Conservation (phyloP, 2,113 vertebrate species). For the Crotalus tigris region DNA sequence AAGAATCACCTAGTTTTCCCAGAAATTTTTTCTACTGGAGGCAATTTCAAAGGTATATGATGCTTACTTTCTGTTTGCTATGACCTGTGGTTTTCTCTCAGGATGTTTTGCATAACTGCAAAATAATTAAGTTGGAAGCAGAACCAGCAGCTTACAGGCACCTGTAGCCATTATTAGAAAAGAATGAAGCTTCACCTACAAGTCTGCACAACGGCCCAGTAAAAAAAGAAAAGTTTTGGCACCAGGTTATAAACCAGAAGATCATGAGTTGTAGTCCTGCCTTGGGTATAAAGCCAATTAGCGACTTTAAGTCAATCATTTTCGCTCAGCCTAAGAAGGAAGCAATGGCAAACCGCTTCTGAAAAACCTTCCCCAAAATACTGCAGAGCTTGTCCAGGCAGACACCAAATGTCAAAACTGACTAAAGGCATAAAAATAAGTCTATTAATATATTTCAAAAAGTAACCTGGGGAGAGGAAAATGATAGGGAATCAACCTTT, state of each 20-base stretch:
- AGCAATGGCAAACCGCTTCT: neutral
- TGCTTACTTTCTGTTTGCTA: neutral
- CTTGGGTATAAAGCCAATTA: neutral
- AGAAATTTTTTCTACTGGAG: neutral
- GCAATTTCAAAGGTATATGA: neutral
- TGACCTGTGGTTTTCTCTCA: neutral
- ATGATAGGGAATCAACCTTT: neutral
- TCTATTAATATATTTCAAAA: neutral
- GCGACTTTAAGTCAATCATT: neutral
- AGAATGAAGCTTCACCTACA: neutral
- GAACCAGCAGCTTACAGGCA: neutral
- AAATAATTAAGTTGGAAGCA: neutral
- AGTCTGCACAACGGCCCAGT: neutral
- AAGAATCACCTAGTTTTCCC: neutral
- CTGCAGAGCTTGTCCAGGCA: neutral
- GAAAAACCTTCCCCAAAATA: neutral
- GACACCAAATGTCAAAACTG: neutral
- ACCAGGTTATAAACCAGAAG: neutral
- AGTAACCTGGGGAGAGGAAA: neutral
- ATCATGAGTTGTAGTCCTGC: neutral
- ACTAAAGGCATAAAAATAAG: neutral
- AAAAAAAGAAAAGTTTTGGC: neutral
- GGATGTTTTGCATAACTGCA: neutral
- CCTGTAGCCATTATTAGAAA: neutral
- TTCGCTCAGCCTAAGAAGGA: neutral